These are phyloP conservation scores for Magallana nippona DNA, from an alignment of 2,888 invertebrate genomes.

Conservation along the genomic window DNA sequence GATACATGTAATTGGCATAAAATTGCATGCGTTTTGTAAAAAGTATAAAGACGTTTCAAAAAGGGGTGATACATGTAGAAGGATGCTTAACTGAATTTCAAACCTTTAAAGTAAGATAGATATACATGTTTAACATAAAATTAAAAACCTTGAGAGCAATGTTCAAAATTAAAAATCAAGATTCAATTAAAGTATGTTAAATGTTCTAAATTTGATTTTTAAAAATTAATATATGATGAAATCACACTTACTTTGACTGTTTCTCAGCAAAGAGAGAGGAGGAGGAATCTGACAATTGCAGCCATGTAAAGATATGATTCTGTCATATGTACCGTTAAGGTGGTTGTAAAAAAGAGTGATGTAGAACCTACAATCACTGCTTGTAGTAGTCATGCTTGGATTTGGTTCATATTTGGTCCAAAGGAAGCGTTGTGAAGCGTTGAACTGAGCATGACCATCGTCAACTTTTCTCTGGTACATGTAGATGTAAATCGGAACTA, in stretches of 20 bases:
- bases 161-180: too few relatives aligned
- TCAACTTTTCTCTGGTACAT: not conserved
- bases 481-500: slow-evolving; percentile 36
- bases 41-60: too few relatives aligned
- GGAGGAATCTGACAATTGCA: slow-evolving; percentile 37
- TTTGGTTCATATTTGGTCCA: slow-evolving; percentile 31
- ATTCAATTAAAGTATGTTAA: not conserved
- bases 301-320: not conserved
- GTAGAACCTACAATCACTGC: slow-evolving; percentile 25
- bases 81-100: too few relatives aligned
- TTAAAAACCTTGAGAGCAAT: too few relatives aligned
- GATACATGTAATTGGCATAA: too few relatives aligned
- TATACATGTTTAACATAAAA: too few relatives aligned
- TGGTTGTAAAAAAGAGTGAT: slow-evolving; percentile 26
- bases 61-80: too few relatives aligned
- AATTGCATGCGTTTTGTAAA: too few relatives aligned
- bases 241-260: not conserved
- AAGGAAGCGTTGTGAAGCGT: not conserved
- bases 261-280: slow-evolving; percentile 33
- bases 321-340: not conserved
- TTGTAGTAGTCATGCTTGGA: not conserved
- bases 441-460: not conserved
- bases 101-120: too few relatives aligned
- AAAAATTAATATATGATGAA: too few relatives aligned
- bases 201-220: too few relatives aligned